Evolutionary conservation across 1,140 invertebrate species (phyloP), one percentile per base, ranked within the genome.

Genomic region (Plectrocnemia conspersa): DNA sequence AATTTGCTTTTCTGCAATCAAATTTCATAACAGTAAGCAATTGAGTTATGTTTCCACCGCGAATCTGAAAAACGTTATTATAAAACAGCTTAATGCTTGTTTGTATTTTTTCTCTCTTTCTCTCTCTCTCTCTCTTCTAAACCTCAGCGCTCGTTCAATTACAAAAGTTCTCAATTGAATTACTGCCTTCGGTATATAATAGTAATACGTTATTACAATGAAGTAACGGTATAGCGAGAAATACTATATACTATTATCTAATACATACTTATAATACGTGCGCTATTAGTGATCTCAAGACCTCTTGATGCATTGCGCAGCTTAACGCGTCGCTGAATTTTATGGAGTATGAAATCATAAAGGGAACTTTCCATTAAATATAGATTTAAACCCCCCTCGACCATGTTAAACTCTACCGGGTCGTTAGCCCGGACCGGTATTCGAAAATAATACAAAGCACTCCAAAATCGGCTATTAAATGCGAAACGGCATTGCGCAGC

Each of bases 261-360:
- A n/a, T n/a, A n/a, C n/a, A n/a, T n/a, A n/a, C n/a, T n/a, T n/a
- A n/a, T n/a, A n/a, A n/a, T n/a, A n/a, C n/a, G n/a, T n/a, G n/a
- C n/a, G 16, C 16, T 35, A 35, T 11, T 11, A 35, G 11, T 13
- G 32, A 11, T 35, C 16, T 35, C 32, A 21, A 16, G 1, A 27
- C 18, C 13, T 48, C 24, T 27, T 52, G 50, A 52, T 52, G 36
- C 50, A 52, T 52, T 40, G 38, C 36, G 23, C 27, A 22, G 18
- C 22, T 41, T 52, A 41, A 40, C 50, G 38, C 38, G 36, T 24
- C 50, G 38, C 36, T 27, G 36, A 42, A n/a, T 52, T 52, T 42
- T 22, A 40, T 23, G 36, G 24, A 9, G 11, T 52, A 27, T 41
- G 33, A 52, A 49, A 49, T 7, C 32, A 19, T 15, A 32, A 49